Percentiles rank a stretch among this genome's conserved stretches.
Evolutionary conservation across 2,888 invertebrate species (phyloP).

Genomic region (Hetaerina titia): DNA sequence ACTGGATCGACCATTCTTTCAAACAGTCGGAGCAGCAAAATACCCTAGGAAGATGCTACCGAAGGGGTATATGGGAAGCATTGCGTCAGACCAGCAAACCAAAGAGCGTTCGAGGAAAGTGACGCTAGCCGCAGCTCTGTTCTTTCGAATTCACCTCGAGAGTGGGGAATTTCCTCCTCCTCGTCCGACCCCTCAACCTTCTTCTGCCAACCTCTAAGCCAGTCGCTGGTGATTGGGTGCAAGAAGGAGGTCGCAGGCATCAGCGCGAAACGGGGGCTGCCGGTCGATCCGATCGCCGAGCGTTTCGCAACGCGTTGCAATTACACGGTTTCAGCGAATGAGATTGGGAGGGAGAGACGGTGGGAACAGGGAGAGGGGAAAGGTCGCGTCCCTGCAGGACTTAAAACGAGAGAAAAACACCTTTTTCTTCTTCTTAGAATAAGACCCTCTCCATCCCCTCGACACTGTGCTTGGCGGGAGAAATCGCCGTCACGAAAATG

Average conservation of each 20-base stretch:
- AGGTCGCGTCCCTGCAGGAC: not conserved
- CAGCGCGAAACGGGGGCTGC: not conserved
- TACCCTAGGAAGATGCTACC: too few relatives aligned
- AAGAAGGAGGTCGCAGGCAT: not conserved
- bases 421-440: too few relatives aligned
- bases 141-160: not conserved
- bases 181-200: not conserved
- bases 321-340: not conserved
- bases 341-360: not conserved
- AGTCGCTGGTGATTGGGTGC: not conserved
- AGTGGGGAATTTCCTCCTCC: not conserved
- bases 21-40: too few relatives aligned
- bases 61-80: not conserved
- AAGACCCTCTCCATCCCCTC: too few relatives aligned
- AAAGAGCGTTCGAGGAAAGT: not conserved
- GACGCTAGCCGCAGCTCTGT: not conserved
- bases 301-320: constrained; percentile 2
- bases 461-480: not conserved
- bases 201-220: not conserved
- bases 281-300: not conserved
- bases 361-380: not conserved
- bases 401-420: too few relatives aligned
- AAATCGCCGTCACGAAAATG: not conserved
- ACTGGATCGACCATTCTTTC: too few relatives aligned
- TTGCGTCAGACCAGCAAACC: not conserved